Conservation (phyloP, 1,140 invertebrate species). For the Plodia interpunctella region DNA sequence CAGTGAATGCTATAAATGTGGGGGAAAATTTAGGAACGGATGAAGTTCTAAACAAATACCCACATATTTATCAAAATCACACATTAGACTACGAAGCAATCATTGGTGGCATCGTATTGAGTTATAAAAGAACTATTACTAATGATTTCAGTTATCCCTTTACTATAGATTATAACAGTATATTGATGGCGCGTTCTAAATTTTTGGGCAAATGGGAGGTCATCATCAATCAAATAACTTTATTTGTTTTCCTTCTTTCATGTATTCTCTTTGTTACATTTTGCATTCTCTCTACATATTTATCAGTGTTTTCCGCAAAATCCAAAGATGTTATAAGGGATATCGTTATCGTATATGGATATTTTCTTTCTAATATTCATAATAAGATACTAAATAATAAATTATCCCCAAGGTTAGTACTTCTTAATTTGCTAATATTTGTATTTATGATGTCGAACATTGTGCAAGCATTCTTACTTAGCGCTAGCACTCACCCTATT, state of each 20-base stretch:
- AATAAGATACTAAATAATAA: slow-evolving; percentile 9
- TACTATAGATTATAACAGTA: slow-evolving; percentile 16
- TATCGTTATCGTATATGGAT: slow-evolving; percentile 27
- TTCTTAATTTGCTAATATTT: slow-evolving; percentile 18
- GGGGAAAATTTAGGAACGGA: background rate
- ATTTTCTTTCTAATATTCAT: slow-evolving; percentile 21
- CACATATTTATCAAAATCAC: background rate
- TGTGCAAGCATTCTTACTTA: slow-evolving; percentile 20
- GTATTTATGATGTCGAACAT: slow-evolving; percentile 21
- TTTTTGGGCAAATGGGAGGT: slow-evolving; percentile 18
- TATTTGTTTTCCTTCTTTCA: slow-evolving; percentile 8
- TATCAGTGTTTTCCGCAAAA: slow-evolving; percentile 15
- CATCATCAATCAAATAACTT: slow-evolving; percentile 9
- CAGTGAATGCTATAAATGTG: slow-evolving; percentile 15
- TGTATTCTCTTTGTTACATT: background rate
- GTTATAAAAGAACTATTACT: background rate
- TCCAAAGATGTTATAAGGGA: slow-evolving; percentile 14
- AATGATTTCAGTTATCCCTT: slow-evolving; percentile 24
- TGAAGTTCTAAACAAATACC: background rate
- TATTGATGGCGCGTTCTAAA: slow-evolving; percentile 14
- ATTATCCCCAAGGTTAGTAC: slow-evolving; percentile 13
- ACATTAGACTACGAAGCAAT: slow-evolving; percentile 6
- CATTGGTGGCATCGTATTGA: slow-evolving; percentile 20
- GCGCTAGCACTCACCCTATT: slow-evolving; percentile 18
- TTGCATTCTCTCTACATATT: slow-evolving; percentile 8